Evolutionary conservation across 2,113 vertebrate species (phyloP), one percentile per base, ranked within the genome.

Genomic region (Pitta sordida): DNA sequence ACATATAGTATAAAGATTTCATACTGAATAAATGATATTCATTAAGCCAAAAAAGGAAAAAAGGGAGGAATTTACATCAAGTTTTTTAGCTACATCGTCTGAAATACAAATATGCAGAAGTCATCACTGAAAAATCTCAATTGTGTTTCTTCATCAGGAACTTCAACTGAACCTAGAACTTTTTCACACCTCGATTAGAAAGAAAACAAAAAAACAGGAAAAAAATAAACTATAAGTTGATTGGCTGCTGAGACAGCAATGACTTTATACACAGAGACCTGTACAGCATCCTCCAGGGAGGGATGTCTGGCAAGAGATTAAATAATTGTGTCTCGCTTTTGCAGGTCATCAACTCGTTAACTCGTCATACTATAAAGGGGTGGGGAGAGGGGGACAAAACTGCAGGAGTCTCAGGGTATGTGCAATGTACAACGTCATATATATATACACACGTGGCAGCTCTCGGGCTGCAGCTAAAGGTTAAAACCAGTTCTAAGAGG

Each of bases 1-100:
- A 99, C 99, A 99, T 99, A 99, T 99, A 99, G 99, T 99, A 99
- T 99, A 99, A 99, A 99, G 99, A 99, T 99, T 99, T 99, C 99
- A 99, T 99, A 99, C 99, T 99, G 99, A 99, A 99, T 99, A 99
- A 99, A 99, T 99, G 99, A 99, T 99, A 99, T 99, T 99, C 99
- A 99, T 99, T 99, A 99, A 99, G 99, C 99, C 99, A 99, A 99
- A 99, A 99, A 99, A 98, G 98, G 98, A 98, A 98, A 98, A 98
- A 98, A 98, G 98, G 98, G 98, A 98, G 98, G 98, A 99, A 99
- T 99, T 99, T 99, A 99, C 99, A 99, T 99, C 98, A 98, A 98
- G 98, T 99, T 98, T 98, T 98, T 99, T 99, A 99, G 99, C 99
- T 99, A 99, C 99, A 99, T 99, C 98, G 98, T 99, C 98, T 99